Conservation (phyloP, 2,888 invertebrate genomes). For the Caenorhabditis doughertyi region DNA sequence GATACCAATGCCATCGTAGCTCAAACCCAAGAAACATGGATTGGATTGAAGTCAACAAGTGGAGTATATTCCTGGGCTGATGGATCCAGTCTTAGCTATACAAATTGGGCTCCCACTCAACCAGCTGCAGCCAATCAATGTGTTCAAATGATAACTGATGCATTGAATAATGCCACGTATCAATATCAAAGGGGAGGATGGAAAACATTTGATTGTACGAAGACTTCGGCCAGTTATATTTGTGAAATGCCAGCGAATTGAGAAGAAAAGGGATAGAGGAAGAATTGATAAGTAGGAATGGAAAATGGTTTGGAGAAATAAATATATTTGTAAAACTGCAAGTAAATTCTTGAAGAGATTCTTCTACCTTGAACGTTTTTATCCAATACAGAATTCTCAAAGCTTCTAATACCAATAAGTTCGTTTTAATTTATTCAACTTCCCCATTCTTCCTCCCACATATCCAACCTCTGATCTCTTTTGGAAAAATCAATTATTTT, state of each 20-base stretch:
- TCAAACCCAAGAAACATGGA: constrained; percentile 30
- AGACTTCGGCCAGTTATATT: constrained; percentile 48
- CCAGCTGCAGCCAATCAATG: constrained; percentile 1
- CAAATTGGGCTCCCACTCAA: constrained; percentile 46
- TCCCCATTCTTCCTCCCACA: too few relatives aligned
- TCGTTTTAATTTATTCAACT: too few relatives aligned
- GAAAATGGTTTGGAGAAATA: background rate
- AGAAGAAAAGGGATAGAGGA: background rate
- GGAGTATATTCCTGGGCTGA: constrained; percentile 27
- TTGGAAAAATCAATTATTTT: constrained; percentile 14
- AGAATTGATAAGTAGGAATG: background rate
- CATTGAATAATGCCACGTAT: constrained; percentile 44
- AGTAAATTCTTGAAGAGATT: too few relatives aligned
- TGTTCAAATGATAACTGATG: constrained; percentile 55
- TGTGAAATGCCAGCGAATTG: constrained; percentile 34
- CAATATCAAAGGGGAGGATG: constrained; percentile 49
- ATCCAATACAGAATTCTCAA: too few relatives aligned
- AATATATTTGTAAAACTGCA: too few relatives aligned
- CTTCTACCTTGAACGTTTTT: too few relatives aligned
- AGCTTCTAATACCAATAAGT: too few relatives aligned
- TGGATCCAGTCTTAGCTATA: background rate
- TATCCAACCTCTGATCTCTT: constrained; percentile 28
- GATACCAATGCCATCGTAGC: constrained; percentile 29
- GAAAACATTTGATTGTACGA: constrained; percentile 43
- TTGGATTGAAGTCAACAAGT: constrained; percentile 9